Evolutionary conservation across 2,888 invertebrate species (phyloP), one percentile per base, ranked within the genome.

Genomic region (Pandemis corylana): DNA sequence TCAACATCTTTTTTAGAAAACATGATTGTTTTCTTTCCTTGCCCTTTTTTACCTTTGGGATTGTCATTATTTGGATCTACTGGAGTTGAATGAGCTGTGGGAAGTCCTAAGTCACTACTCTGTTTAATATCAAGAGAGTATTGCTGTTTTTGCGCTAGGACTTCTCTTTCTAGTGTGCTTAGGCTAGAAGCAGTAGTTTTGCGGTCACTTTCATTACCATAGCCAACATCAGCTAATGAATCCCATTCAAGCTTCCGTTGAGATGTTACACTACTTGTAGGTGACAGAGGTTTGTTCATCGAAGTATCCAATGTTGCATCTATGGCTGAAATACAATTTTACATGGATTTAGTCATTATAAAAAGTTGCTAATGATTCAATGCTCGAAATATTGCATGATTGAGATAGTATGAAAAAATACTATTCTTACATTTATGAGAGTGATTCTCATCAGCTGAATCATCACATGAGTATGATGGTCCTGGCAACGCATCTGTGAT

Each of bases 211-310:
- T 95, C 94, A 80, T 96, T 95, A 46, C 90, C 95, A 87, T 98
- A 98, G 0, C 98, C 98, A 63, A 98, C 97, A 91, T 98, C 98
- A 0, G 97, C 98, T 41, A 97, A 96, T 53, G 97, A 97, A 86
- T 98, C 98, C 98, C 98, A 98, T 91, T 98, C 98, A 2, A 98
- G 90, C 77, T 96, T 97, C 69, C 96, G 95, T 82, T 96, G 96
- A 0, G 97, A 97, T 68, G 97, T 96, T 0, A 96, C 89, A 83
- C 97, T 97, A 77, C 97, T 97, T 20, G 97, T 96, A 0, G 97
- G 97, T 7, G 97, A 97, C 41, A 95, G 85, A n/a, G 89, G 88
- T 74, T 93, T 89, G 77, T 95, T 89, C 67, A 84, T 79, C 83
- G 91, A 88, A 83, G 92, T 83, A 77, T 94, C 94, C 72, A 93